Evolutionary conservation across 2,113 vertebrate genomes (phyloP), one percentile per base, ranked within the genome.

Genomic region (Gallinago jamesoni): DNA sequence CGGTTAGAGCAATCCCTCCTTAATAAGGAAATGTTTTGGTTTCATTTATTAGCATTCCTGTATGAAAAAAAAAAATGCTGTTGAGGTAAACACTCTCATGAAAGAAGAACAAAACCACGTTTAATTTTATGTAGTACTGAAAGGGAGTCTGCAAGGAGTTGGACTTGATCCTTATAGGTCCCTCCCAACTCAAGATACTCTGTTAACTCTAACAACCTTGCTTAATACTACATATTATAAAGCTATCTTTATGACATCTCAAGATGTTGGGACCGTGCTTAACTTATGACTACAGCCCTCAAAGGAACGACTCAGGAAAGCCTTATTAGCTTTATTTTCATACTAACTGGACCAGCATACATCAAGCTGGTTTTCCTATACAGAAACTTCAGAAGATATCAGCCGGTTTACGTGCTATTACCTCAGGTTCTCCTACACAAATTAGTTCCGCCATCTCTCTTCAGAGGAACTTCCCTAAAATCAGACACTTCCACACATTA

Each of bases 261-360:
- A 7, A 69, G 18, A 57, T 60, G 11, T 0, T 50, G n/a, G 17
- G n/a, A 41, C 18, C 13, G 13, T 39, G 30, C 27, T 43, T 53
- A 76, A 68, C 12, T 59, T 35, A 27, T 0, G 0, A 21, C 33
- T 43, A 39, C 22, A 35, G 11, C 4, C 14, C 12, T 53, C 27
- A 56, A 53, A 31, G 14, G 69, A 57, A 15, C n/a, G 24, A 69
- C 19, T 33, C 31, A 6, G 12, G 30, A 77, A 64, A 69, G 55
- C 7, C 18, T 39, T 7, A 13, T 47, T 23, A 43, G 20, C 9
- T 85, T 83, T 45, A 62, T 33, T 86, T 47, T 57, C 30, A 33
- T 13, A 39, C 7, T n/a, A 84, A 68, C 3, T 16, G 35, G 9
- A 41, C 20, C 25, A 20, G 11, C 31, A 52, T 0, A 3, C 2